Evolutionary conservation across 2,113 vertebrate genomes (phyloP).

Genomic region (Lepus europaeus): DNA sequence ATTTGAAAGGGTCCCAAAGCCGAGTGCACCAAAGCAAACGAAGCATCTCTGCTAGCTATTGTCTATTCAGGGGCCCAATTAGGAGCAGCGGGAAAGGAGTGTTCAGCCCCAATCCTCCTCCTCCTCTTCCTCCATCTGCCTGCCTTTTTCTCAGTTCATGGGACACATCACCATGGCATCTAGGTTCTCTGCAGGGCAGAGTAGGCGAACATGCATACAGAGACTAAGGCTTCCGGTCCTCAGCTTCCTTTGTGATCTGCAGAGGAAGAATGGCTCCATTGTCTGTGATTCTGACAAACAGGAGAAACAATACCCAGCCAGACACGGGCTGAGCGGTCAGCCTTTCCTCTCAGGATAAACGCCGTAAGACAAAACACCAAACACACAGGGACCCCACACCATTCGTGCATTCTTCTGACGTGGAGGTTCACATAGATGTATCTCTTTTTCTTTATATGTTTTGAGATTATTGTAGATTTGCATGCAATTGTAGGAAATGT

Average conservation of each 20-base stretch:
- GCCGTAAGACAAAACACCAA: neutral
- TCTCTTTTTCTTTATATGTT: neutral
- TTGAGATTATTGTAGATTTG: neutral
- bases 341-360: neutral
- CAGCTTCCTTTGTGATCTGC: neutral
- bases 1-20: neutral
- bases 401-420: fast-evolving
- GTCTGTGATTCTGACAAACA: neutral
- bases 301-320: neutral
- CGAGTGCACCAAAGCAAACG: neutral
- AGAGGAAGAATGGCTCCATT: neutral
- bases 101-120: neutral
- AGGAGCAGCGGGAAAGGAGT: neutral
- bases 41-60: neutral
- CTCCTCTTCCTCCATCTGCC: neutral
- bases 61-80: neutral
- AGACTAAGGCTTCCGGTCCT: neutral
- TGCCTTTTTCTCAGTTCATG: neutral
- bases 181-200: neutral
- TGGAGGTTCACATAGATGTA: neutral
- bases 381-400: fast-evolving
- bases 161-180: neutral
- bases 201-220: too few relatives aligned
- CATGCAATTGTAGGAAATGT: neutral
- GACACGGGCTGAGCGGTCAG: too few relatives aligned